phyloP scores from a whole-genome alignment of 2,113 vertebrate genomes.

The Lepisosteus osseus region DNA sequence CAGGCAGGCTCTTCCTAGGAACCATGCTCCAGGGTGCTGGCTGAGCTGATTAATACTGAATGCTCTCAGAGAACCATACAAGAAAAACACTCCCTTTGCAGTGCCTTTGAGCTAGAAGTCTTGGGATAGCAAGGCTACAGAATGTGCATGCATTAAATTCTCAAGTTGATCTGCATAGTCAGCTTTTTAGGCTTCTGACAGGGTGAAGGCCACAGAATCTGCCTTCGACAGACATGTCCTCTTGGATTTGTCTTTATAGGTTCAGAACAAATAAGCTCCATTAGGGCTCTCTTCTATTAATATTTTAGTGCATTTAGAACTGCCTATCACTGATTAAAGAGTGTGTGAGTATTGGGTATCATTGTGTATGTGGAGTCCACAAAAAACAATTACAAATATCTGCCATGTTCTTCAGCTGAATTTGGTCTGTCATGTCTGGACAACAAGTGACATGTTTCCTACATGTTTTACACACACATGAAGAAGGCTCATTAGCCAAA shows the following conservation, averaged over 20 bases:
- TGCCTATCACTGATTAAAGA: neutral
- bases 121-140: neutral
- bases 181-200: neutral
- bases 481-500: no score
- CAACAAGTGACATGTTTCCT: no score
- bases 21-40: neutral
- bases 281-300: slow-evolving; percentile 3
- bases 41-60: neutral
- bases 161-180: neutral
- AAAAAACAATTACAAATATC: no score
- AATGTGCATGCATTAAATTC: neutral
- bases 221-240: slow-evolving; percentile 4
- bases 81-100: neutral
- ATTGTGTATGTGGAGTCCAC: no score
- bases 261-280: neutral
- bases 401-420: no score
- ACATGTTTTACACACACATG: no score
- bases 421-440: no score
- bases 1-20: neutral
- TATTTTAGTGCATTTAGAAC: slow-evolving; percentile 1
- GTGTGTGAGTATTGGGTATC: neutral
- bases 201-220: neutral
- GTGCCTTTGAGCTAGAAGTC: neutral
- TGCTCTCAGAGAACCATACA: neutral
- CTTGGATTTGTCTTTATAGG: neutral